Evolutionary conservation across 2,888 invertebrate genomes (phyloP).

Genomic region (Spilarctia lutea): DNA sequence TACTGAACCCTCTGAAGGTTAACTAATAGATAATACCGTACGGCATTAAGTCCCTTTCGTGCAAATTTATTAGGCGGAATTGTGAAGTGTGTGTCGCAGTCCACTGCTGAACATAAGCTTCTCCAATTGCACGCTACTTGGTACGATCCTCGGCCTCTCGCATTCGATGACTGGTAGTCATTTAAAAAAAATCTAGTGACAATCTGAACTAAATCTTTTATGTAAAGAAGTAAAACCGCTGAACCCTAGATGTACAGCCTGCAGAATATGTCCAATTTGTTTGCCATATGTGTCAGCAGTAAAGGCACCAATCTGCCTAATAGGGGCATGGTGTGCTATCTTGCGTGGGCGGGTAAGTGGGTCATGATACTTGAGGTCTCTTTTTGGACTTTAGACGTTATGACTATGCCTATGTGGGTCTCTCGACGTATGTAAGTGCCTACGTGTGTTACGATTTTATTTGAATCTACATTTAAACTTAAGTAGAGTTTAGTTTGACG

Average conservation of each 20-base stretch:
- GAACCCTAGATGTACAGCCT: slow-evolving; percentile 3
- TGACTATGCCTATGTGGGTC: not conserved
- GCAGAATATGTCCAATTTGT: slow-evolving; percentile 8
- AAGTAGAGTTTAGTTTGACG: too few relatives aligned
- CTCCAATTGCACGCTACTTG: too few relatives aligned
- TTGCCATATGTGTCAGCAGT: slow-evolving; percentile 4
- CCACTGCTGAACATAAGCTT: too few relatives aligned
- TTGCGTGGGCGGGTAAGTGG: slow-evolving; percentile 8
- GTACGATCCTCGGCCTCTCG: too few relatives aligned
- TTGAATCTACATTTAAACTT: not conserved
- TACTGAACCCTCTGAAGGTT: too few relatives aligned
- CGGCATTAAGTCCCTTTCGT: too few relatives aligned
- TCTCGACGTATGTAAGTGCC: not conserved
- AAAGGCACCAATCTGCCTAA: slow-evolving; percentile 18
- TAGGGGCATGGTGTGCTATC: slow-evolving; percentile 13
- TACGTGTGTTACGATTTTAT: not conserved
- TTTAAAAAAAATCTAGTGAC: not conserved
- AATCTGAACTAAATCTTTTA: not conserved
- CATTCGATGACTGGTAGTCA: not conserved
- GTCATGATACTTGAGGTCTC: slow-evolving; percentile 8
- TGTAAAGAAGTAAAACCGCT: not conserved
- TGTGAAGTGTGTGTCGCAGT: too few relatives aligned
- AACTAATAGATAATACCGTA: too few relatives aligned
- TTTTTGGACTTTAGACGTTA: not conserved
- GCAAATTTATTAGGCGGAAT: too few relatives aligned